Base-by-base conservation (phyloP, 2,888 invertebrate genomes). In the Drosophila pseudotalamancana region DNA sequence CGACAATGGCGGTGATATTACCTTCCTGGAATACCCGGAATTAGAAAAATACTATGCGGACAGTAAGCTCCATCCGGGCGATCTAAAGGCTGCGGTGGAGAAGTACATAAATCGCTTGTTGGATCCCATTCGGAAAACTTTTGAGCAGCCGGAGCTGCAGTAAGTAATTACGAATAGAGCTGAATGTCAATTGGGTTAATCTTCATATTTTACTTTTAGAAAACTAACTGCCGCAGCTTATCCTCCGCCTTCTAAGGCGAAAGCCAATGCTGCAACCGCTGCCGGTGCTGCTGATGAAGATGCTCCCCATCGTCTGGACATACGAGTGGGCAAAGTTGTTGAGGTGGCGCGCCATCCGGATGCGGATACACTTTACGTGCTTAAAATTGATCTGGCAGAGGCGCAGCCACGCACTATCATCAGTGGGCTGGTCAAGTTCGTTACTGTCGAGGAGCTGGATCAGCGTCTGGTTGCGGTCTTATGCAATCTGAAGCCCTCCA, bases 401-500 rank as follows among this genome's bases (percentile, higher is more conserved):
- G 92, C 91, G 56, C 92, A 93, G 81, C 94, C 94, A 5, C 93
- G 95, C 86, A 95, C 95, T 23, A 92, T 96, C 59, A 95, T 96
- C 72, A 98, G 98, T 81, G 99, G 99, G 1, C 93, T 99, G 70
- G 99, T 98, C 0, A 97, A 97, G 89, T 97, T 94, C 92, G 95
- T 98, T 14, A 95, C 97, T 9, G 93, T 97, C 50, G 97, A 98
- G 88, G 95, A 98, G 92, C 96, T 99, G 95, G 93, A 95, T 87
- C 94, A 97, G 86, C 94, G 97, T 61, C 92, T 96, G 91, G 99
- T 98, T 4, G 96, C 99, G 4, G 97, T 99, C 3, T 92, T 99
- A 46, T 98, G 98, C 82, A 99, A 99, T 91, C 93, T 99, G 46
- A 99, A 99, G 92, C 95, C 99, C 31, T 98, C 97, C 11, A 99